Conservation (phyloP, 2,113 vertebrate species). For the Elanus axillaris region DNA sequence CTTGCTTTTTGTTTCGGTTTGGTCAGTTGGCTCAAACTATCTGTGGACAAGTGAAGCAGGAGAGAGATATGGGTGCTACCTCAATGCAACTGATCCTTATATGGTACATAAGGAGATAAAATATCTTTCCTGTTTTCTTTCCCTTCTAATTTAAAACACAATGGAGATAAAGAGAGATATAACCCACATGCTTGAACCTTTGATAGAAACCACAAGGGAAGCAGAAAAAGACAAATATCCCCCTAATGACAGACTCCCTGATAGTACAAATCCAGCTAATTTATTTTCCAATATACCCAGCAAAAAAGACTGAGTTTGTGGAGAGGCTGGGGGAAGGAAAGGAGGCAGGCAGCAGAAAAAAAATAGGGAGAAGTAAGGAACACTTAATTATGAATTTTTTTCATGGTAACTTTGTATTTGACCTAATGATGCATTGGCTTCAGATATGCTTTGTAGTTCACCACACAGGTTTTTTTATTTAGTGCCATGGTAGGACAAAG, state of each 20-base stretch:
- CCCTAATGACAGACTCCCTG: conserved; percentile 48
- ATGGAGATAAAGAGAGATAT: conserved; percentile 49
- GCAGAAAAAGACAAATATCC: conserved; percentile 54
- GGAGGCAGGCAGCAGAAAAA: background rate
- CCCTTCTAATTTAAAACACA: conserved; percentile 38
- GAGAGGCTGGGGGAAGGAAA: background rate
- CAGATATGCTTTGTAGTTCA: background rate
- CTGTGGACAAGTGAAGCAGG: background rate
- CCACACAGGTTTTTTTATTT: background rate
- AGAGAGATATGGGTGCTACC: background rate
- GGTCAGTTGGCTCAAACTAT: background rate
- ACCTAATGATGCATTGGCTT: background rate
- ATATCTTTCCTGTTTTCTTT: conserved; percentile 49
- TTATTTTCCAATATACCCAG: conserved; percentile 34
- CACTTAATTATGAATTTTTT: background rate
- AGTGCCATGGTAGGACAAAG: background rate
- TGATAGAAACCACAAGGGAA: conserved; percentile 56
- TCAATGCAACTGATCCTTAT: background rate
- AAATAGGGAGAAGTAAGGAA: background rate
- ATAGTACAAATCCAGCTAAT: conserved; percentile 61
- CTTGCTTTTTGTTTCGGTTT: background rate
- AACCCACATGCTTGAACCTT: conserved; percentile 18
- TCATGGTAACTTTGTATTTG: background rate
- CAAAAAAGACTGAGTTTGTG: background rate
- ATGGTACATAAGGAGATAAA: conserved; percentile 30